phyloP scores from a whole-genome alignment of 2,797 vertebrate genomes.

The Tamandua tetradactyla region DNA sequence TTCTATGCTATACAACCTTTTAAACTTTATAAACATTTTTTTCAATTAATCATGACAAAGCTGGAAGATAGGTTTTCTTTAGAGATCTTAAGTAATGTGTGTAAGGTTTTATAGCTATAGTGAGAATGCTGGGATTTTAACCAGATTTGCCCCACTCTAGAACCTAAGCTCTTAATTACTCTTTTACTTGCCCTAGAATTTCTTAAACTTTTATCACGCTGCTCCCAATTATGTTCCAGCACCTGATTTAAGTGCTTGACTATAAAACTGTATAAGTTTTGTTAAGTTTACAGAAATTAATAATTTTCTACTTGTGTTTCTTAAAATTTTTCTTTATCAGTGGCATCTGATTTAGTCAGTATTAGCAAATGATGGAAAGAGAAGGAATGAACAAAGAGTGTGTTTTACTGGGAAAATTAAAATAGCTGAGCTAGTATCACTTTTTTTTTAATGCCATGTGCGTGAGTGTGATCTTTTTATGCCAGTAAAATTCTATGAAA shows the following conservation, averaged over 20 bases:
- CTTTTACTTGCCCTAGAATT: background rate
- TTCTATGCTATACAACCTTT: background rate
- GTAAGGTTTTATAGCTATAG: background rate
- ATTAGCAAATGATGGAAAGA: slow-evolving; percentile 43
- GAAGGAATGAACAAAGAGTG: background rate
- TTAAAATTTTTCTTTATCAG: background rate
- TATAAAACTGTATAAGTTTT: slow-evolving; percentile 20
- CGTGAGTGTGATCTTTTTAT: background rate
- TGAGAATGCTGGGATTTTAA: background rate
- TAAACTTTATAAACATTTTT: background rate
- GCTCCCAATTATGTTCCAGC: background rate
- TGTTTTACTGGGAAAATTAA: background rate
- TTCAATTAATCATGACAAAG: slow-evolving; percentile 13
- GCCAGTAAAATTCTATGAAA: slow-evolving; percentile 20
- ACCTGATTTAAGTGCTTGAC: background rate
- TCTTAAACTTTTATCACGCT: background rate
- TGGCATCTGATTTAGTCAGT: background rate
- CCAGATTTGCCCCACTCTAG: background rate
- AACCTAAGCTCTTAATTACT: background rate
- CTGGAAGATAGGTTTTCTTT: slow-evolving; percentile 15
- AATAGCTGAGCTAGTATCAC: background rate
- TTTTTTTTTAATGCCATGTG: background rate
- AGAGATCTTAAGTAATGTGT: background rate
- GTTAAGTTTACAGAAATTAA: slow-evolving; percentile 35
- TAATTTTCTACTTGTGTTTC: slow-evolving; percentile 20